Evolutionary conservation across 2,113 vertebrate genomes (phyloP), one percentile per base, ranked within the genome.

Genomic region (Neoarius graeffei): DNA sequence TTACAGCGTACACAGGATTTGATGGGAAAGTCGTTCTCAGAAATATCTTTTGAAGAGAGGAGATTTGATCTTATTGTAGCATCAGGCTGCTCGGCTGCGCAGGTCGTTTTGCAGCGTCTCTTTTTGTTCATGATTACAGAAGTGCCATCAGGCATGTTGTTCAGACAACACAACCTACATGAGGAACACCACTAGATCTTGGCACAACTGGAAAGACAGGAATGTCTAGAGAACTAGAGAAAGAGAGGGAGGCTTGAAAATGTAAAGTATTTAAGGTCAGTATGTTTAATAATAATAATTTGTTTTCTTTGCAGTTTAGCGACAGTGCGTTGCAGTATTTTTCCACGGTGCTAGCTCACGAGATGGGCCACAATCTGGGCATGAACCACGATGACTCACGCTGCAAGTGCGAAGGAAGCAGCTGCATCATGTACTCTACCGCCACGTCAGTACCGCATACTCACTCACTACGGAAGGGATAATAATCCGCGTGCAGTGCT

Each of bases 341-440:
- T 0, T 97, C 97, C 81, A 93, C 94, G 1, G 90, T 98, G 13
- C 91, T 97, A 87, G 97, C 97, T 5, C 97, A 98, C 57, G 97
- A 98, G 82, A 88, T 98, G 93, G 97, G 97, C 1, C 97, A 98
- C 89, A 97, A 97, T 69, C 91, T 98, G 0, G 97, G 97, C 27
- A 96, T 98, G 96, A 95, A 87, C 85, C 97, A 98, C 0, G 97
- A 98, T 3, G 4, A 81, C 3, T 0, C 0, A 0, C 60, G 80
- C 50, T 97, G 96, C 88, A 14, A 1, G 20, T 94, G 93, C 62
- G 1, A 57, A 0, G 90, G 83, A 60, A 0, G 1, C 0, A 19
- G 1, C 80, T 98, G 94, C 76, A 96, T 98, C 91, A 98, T 98
- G 97, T 4, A 89, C 57, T 86, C 91, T 27, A 0, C 0, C 50